These are phyloP conservation scores for Halocaridina rubra DNA, from an alignment of 2,888 invertebrate genomes.

Conservation along the genomic window DNA sequence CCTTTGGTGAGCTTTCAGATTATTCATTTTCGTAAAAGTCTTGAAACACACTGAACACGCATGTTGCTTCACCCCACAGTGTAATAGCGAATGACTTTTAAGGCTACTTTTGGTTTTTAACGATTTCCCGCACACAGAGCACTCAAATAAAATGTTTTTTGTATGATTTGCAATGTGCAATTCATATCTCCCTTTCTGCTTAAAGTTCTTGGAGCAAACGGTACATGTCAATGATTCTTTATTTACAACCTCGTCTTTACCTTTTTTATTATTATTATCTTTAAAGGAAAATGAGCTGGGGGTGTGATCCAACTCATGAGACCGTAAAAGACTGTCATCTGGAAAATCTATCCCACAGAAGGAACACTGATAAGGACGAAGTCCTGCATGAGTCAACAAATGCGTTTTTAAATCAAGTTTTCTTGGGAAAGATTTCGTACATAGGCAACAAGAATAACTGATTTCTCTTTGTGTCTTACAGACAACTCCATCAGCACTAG, in stretches of 20 bases:
- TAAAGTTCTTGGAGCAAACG: not conserved
- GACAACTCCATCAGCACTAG: no score
- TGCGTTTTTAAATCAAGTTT: not conserved
- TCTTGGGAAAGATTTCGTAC: not conserved
- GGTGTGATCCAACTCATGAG: no score
- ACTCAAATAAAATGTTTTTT: not conserved
- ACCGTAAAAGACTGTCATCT: no score
- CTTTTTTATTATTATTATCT: no score
- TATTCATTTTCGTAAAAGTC: not conserved
- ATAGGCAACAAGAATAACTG: not conserved
- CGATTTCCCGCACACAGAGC: not conserved
- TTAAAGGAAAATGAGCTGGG: no score
- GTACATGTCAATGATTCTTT: not conserved
- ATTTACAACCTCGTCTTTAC: not conserved
- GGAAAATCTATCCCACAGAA: not conserved
- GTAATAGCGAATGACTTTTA: not conserved
- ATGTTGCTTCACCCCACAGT: not conserved
- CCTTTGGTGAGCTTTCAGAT: not conserved
- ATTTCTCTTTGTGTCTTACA: not conserved
- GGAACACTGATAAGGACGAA: not conserved
- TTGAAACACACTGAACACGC: not conserved
- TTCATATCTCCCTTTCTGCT: not conserved
- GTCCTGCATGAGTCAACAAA: not conserved
- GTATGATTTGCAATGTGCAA: not conserved
- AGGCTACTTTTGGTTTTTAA: not conserved